Conservation (phyloP, 2,797 vertebrate genomes). For the Coendou prehensilis region DNA sequence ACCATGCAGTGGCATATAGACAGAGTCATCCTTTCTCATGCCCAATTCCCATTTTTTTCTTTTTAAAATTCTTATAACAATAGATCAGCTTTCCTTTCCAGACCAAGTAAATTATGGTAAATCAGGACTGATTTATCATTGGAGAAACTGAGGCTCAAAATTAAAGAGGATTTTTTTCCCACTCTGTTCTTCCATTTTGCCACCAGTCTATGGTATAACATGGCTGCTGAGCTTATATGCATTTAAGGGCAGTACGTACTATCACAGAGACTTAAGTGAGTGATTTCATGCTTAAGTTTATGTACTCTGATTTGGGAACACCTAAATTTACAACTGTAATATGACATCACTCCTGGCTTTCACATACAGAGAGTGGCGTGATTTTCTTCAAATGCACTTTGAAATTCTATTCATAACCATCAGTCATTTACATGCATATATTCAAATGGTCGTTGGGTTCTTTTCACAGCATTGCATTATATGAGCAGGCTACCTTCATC, state of each 20-base stretch:
- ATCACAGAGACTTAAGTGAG: background rate
- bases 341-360: background rate
- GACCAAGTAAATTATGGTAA: background rate
- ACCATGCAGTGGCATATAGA: background rate
- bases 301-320: background rate
- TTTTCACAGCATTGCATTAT: conserved; percentile 74
- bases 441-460: conserved; percentile 44
- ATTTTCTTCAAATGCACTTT: conserved; percentile 70
- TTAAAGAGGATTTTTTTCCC: background rate
- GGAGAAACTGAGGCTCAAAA: background rate
- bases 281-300: background rate
- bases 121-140: background rate
- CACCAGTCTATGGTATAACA: too few species aligned
- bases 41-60: background rate
- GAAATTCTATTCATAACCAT: conserved; percentile 59
- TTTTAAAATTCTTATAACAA: background rate
- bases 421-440: background rate
- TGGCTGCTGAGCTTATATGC: background rate
- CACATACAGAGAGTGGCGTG: background rate
- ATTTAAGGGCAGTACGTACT: background rate
- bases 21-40: background rate
- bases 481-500: conserved; percentile 67
- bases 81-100: conserved; percentile 17
- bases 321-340: background rate
- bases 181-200: background rate